Base-by-base conservation (phyloP, 2,888 invertebrate species). In the Crocallis elinguaria region DNA sequence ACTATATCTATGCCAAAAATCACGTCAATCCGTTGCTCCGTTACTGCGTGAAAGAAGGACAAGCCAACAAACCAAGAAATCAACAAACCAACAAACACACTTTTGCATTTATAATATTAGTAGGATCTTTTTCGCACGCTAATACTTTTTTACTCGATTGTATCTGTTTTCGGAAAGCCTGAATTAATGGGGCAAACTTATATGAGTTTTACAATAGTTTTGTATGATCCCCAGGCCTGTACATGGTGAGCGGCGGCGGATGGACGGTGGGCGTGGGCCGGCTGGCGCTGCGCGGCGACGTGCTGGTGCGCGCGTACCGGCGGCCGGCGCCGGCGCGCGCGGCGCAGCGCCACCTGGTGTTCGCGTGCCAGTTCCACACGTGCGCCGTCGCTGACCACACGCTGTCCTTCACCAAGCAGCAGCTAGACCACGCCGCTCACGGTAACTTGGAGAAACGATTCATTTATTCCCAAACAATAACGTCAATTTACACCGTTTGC, bases 331-430 rank as follows among this genome's bases (percentile, higher is more conserved):
- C 79, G 44, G 69, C 77, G 63, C 79, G 75, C 65, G 52, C 78
- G 42, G 52, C 89, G 93, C 82, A 73, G 59, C 86, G 96, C 32
- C 95, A 95, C 69, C 93, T 96, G n/a, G 94, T 97, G 67, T 97
- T 97, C 91, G 94, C 96, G 41, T 95, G 96, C 80, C 96, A 98
- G 94, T 98, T 98, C 92, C 98, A 98, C 92, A 98, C 98, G 3
- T 98, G 98, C 89, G 97, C 98, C 45, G 95, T 98, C 62, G 94
- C 96, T 37, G 95, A 96, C 80, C 95, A 96, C 86, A 95, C 95
- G 57, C 93, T 98, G 48, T 94, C 95, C 71, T 97, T 98, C 91
- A 95, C 95, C 55, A 95, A 96, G 77, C 95, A 95, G 73, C 97
- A 98, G 79, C 93, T 98, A 66, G 98, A 98, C 87, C 93, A 95